Base-by-base conservation (phyloP, 92 coral and sea anemone species). In the Epizoanthus ramosus region DNA sequence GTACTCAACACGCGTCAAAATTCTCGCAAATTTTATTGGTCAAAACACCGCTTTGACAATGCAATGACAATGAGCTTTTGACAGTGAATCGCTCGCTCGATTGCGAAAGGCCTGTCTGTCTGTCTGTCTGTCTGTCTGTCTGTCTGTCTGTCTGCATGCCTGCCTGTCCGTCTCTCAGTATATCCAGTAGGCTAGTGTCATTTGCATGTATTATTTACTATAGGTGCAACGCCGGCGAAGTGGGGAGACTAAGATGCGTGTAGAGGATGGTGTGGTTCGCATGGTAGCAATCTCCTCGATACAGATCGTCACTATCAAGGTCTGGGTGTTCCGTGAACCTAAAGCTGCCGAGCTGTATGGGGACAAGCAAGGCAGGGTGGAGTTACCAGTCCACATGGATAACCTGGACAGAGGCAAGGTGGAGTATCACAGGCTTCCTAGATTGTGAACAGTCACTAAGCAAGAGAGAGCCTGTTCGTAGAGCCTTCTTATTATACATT, bases 351-450 rank as follows among this genome's bases (percentile, higher is more conserved):
- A 88, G 61, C 90, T 86, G 17, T 75, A 80, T 66, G 87, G 89
- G 22, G 99, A 93, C 84, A 64, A 53, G 22, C 94, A 93, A 83
- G 98, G 99, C 31, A 87, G 82, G 2, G 93, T 93, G 65, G 88
- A 75, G 56, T 84, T 93, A 16, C 88, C 87, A 71, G 91, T 92
- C 39, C 39, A 35, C 39, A 35, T 86, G 92, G 95, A 86, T 41
- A 52, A 74, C 6, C 89, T 77, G 22, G 79, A 85, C 22, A 79
- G 85, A 33, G 92, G 80, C 47, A 71, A 79, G 92, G 92, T 88
- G 10, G 37, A 35, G 39, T 35, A 35, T 4, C 39, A 35, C 39
- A 35, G 39, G 39, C 39, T 35, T 4, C 39, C 2, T 35, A 35
- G 39, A n/a, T n/a, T n/a, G n/a, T n/a, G n/a, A n/a, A n/a, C n/a